Base-by-base conservation (phyloP, 2,888 invertebrate genomes). In the Drosophila fulvimacula region DNA sequence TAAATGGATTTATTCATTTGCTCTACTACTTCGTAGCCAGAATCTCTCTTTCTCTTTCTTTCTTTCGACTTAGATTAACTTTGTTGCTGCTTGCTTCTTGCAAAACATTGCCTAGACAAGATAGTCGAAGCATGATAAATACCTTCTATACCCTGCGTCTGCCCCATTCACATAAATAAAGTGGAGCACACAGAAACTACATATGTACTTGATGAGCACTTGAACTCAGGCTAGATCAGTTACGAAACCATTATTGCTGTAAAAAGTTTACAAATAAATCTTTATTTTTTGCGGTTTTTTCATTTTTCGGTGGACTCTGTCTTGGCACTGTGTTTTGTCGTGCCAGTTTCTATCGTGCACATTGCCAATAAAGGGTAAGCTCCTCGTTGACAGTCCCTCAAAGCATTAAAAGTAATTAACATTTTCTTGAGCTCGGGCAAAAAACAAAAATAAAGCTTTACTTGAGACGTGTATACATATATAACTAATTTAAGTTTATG, bases 1-100 rank as follows among this genome's bases (percentile, higher is more conserved):
- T 86, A 90, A 90, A 90, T 85, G 83, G 83, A 90, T 90, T 90
- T 86, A 90, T 90, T 88, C 87, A 90, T 90, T 90, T 89, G 78
- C 62, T 62, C 15, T 15, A 15, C 7, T 46, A 27, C 24, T 46
- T n/a, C 27, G 10, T n/a, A 10, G 27, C 9, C 19, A 15, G 9
- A 24, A 7, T 24, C 13, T 19, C 10, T 6, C 38, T 10, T 7
- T 38, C 38, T 38, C 7, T n/a, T 1, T 17, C 39, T 19, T 34
- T 34, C 34, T 13, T 4, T 34, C 32, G 32, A 17, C 17, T 39
- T 39, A 10, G 9, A 3, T 39, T 10, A 39, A 39, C 39, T 19
- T 19, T 55, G 68, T 15, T 13, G n/a, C 34, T 64, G 59, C 13
- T 5, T 34, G 13, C 5, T 51, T 68, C 42, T 57, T 41, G 27